Percentiles rank a stretch among this genome's conserved stretches.
Conservation (phyloP, 2,113 vertebrate genomes). For the Oreochromis spilurus region DNA sequence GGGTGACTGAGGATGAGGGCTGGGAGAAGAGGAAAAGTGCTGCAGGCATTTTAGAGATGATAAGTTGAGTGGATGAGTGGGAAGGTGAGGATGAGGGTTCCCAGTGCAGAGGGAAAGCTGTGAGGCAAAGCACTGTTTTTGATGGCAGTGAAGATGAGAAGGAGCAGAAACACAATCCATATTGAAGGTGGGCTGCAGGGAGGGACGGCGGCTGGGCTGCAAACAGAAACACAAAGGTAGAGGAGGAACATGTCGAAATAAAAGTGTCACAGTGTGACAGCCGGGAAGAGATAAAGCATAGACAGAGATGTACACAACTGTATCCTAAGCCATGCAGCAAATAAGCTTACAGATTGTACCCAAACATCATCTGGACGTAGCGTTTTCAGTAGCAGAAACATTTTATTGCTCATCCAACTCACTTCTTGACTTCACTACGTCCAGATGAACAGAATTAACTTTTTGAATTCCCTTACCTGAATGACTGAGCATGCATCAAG, state of each 20-base stretch:
- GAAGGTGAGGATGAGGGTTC: constrained; percentile 23
- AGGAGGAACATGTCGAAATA: constrained; percentile 20
- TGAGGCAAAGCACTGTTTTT: constrained; percentile 53
- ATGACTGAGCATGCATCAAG: not conserved
- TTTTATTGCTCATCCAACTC: not conserved
- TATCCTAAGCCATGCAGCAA: not conserved
- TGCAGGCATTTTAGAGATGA: constrained; percentile 17
- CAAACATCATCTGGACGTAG: not conserved
- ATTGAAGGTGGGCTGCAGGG: constrained; percentile 58
- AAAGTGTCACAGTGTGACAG: not conserved
- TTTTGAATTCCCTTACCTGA: not conserved
- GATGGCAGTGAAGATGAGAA: constrained; percentile 46
- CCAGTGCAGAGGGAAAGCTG: constrained; percentile 58
- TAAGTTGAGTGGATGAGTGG: constrained; percentile 8
- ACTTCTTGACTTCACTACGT: not conserved
- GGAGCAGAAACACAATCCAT: constrained; percentile 54
- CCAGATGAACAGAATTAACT: not conserved
- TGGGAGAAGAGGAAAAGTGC: not conserved
- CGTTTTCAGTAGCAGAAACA: not conserved
- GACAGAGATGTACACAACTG: not conserved
- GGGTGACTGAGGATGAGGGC: not conserved
- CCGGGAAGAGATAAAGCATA: not conserved
- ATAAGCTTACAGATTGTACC: not conserved
- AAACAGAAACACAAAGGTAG: constrained; percentile 53
- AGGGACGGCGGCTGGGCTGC: constrained; percentile 54